Evolutionary conservation across 2,888 invertebrate genomes (phyloP), one percentile per base, ranked within the genome.

Genomic region (Drosophila anomelani): DNA sequence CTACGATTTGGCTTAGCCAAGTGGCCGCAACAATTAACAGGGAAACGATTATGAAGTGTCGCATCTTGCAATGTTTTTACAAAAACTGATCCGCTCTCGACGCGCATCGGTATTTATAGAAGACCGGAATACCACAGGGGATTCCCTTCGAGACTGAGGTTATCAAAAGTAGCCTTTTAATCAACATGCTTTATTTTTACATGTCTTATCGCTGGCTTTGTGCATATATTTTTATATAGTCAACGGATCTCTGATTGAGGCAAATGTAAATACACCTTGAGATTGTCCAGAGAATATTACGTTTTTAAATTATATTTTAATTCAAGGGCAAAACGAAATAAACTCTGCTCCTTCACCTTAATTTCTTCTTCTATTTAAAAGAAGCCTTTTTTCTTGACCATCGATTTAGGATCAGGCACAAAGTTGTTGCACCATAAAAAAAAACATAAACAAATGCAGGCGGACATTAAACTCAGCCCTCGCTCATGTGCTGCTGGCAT

Each of bases 361-460:
- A 54, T 38, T 13, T 23, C 23, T 15, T 41, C 17, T 29, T 39
- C 6, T 39, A 9, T 10, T 13, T 2, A 12, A 15, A 20, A 7
- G 0, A 17, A 4, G 32, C 3, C 55, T 6, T 12, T 20, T 20
- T 20, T 4, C 15, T 36, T 51, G 36, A 29, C 36, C 58, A 59
- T 20, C 47, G 44, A 26, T 32, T 49, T 51, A 49, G 57, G 54
- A 41, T 56, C 59, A 60, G 47, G 72, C 75, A 87, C 88, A 85
- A 83, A 77, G 84, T 85, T 62, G 10, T 12, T 12, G 69, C 49
- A 73, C 76, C 64, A 82, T 81, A 86, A 86, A 84, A 86, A 75
- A n/a, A 47, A 47, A 3, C 80, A 85, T 83, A 83, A 82, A 85
- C 82, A 84, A 85, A 85, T 87, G 88, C 87, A 87, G 72, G 80